These are phyloP conservation scores for Harpagifer antarcticus DNA, from an alignment of 2,797 vertebrate species.

Conservation along the genomic window DNA sequence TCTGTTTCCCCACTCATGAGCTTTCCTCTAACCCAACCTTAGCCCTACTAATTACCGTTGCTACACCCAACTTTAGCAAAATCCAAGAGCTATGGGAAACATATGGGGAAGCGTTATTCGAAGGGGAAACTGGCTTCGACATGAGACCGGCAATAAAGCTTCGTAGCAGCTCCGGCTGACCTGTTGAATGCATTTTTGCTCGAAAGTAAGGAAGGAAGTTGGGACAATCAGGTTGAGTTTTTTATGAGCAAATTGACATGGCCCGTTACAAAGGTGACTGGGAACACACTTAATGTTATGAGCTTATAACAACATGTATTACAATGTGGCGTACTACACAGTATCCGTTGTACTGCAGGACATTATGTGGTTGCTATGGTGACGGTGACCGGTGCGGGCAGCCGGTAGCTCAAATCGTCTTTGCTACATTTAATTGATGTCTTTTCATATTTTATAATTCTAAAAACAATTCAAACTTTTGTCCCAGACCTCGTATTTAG, in stretches of 20 bases:
- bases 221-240: background rate
- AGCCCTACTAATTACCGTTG: constrained; percentile 24
- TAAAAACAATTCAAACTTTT: too few relatives aligned
- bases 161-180: constrained; percentile 32
- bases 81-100: constrained; percentile 26
- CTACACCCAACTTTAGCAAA: constrained; percentile 21
- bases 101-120: constrained; percentile 35
- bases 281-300: background rate
- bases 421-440: too few relatives aligned
- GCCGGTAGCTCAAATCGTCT: too few relatives aligned
- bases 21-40: constrained; percentile 11
- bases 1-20: constrained; percentile 9
- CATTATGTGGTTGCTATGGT: background rate
- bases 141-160: constrained; percentile 42
- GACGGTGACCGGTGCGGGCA: too few relatives aligned
- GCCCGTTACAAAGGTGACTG: background rate
- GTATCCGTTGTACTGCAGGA: background rate
- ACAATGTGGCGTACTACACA: background rate
- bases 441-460: too few relatives aligned
- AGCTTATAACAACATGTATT: background rate
- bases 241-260: constrained; percentile 4
- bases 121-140: constrained; percentile 44
- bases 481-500: too few relatives aligned
- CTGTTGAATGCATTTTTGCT: constrained; percentile 34
- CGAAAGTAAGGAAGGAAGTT: constrained; percentile 26